Evolutionary conservation across 2,113 vertebrate species (phyloP), one percentile per base, ranked within the genome.

Genomic region (Melanotaenia duboulayi): DNA sequence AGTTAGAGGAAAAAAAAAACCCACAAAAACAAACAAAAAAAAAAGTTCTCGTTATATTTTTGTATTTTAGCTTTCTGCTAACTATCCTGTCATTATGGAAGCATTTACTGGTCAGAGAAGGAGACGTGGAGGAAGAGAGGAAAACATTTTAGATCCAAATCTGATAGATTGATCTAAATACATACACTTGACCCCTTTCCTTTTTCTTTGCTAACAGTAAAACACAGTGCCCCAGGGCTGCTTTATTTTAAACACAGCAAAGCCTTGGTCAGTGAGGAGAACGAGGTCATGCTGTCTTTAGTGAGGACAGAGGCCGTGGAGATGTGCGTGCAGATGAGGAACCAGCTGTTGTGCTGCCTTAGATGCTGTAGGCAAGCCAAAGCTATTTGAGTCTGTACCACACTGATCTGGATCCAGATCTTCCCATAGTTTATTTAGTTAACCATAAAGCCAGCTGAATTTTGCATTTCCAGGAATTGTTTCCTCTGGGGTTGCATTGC

Each of bases 11-110:
- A 79, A 87, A 89, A 87, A 89, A 68, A 44, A 35, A 46, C 32
- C 16, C 16, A 48, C 4, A 80, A 83, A 78, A 65, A 37, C 23
- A 54, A 58, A 28, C 28, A 68, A 86, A 69, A 83, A 71, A 78
- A 69, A 76, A 66, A 59, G 48, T 64, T 85, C 28, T 60, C 82
- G 87, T 84, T 89, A 76, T 90, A 91, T 91, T 92, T 91, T 91
- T 90, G 82, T 90, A 89, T 84, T 84, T 84, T 82, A 82, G 83
- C 88, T 84, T 81, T 72, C 73, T 81, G 84, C 68, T 80, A 80
- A 49, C 60, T 81, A 78, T 80, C 70, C 66, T 72, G 74, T 87
- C 76, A 69, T 55, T 72, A 76, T 61, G 63, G 39, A 72, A 68
- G 58, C 68, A 49, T 72, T 76, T 39, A 19, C 71, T 55, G 52